These are phyloP conservation scores for Neolamprologus brichardi DNA, from an alignment of 2,113 vertebrate genomes.

Conservation along the genomic window DNA sequence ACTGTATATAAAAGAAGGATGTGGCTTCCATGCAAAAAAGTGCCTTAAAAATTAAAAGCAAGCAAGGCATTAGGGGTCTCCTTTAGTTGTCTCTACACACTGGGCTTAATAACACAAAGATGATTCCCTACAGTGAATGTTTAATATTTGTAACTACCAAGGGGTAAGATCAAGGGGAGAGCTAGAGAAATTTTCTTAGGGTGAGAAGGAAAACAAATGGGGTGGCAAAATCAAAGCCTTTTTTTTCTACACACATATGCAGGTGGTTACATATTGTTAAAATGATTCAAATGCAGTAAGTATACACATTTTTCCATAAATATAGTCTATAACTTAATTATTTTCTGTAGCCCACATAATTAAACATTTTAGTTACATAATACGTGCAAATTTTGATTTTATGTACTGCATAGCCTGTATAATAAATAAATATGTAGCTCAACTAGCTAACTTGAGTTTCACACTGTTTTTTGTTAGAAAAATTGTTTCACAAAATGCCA, in stretches of 20 bases:
- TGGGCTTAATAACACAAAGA: not conserved
- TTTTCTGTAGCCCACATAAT: not conserved
- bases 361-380: not conserved
- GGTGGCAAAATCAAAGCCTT: not conserved
- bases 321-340: not conserved
- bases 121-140: not conserved
- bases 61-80: not conserved
- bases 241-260: not conserved
- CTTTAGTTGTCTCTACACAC: not conserved
- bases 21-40: not conserved
- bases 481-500: not conserved
- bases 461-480: not conserved
- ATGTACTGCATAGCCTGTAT: not conserved
- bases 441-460: not conserved
- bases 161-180: not conserved
- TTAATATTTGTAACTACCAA: slow-evolving; percentile 7
- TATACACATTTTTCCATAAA: not conserved
- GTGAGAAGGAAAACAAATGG: not conserved
- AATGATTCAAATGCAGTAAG: not conserved
- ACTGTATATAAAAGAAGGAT: not conserved
- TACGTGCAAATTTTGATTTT: not conserved
- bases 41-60: not conserved
- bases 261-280: not conserved
- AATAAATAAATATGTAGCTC: not conserved
- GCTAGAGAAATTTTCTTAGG: not conserved